Base-by-base conservation (phyloP, 1,140 invertebrate species). In the Megalopta genalis region DNA sequence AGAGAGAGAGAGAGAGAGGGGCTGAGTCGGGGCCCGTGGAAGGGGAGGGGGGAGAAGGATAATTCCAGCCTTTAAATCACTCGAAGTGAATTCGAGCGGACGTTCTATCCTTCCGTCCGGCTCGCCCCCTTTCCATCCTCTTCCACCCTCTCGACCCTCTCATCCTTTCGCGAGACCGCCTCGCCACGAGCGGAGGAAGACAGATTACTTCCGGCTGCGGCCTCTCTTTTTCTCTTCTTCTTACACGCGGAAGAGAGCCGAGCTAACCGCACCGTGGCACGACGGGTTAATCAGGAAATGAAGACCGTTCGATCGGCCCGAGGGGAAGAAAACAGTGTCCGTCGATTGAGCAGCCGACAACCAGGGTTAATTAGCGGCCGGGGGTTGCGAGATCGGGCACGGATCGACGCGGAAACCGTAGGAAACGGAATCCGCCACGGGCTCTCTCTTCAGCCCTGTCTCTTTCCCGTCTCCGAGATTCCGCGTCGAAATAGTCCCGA, bases 151-250 rank as follows among this genome's bases (percentile, higher is more conserved):
- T 18, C n/a, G n/a, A 14, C 14, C 23, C 67, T 32, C 77, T 62
- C 67, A 21, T 77, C 54, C 39, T 62, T 85, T 85, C 62, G 83
- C 84, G 70, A 82, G 79, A 74, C 49, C 27, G 57, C 25, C 62
- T 60, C 79, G 66, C 66, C 79, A 72, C 42, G 57, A 70, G 71
- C 63, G 81, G 79, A 87, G 83, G 79, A 88, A 88, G 85, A 88
- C 82, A 78, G 85, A 88, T 89, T 87, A 87, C 86, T 89, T 89
- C 88, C 88, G 88, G 87, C 67, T 71, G 42, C 52, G 57, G 63
- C 72, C 52, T 64, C 59, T 76, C 59, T 57, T 70, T 60, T 52
- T 16, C 77, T 64, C 72, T 64, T 80, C 46, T 57, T 77, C 67
- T 52, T 10, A 21, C n/a, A n/a, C 49, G 25, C 16, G 54, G 46